Evolutionary conservation across 2,888 invertebrate genomes (phyloP), one percentile per base, ranked within the genome.

Genomic region (Lycocerus yunnanus): DNA sequence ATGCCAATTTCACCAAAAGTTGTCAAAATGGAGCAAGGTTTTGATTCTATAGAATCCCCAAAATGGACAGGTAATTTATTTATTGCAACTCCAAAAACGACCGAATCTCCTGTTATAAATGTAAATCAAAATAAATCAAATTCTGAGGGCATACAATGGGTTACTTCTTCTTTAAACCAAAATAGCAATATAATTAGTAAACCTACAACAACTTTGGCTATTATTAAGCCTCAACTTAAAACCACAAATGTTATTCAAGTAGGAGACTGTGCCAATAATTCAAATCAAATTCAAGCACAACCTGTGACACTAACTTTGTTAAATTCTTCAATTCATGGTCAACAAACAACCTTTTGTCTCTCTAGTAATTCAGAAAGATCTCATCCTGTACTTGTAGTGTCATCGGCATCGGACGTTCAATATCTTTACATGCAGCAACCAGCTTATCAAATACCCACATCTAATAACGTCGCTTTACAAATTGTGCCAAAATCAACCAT

Each of bases 1-100:
- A 94, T 96, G 89, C 95, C 93, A 3, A 87, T 88, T 73, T 90
- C 89, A 16, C 90, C 90, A 8, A 90, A 90, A 86, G 84, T 89
- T 63, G 84, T 87, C 58, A 84, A 84, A 75, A 83, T 86, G 2
- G 84, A 84, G 73, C 75, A 75, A 14, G 86, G 86, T 77, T 72
- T 72, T 21, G 85, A 84, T 71, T 61, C 72, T 71, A 20, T 66
- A 13, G 78, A 78, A 58, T 76, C 76, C 13, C 73, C 74, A 15
- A 78, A 71, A 72, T 82, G 82, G 82, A 76, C 79, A 27, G 77
- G 78, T 14, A 78, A 78, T 24, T 69, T 78, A 21, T 80, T 78
- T 71, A 73, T 78, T 72, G 74, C 79, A 63, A 58, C 73, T 16
- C 59, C 75, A 20, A 79, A 77, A 66, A 43, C 43, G 43, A 13